Percentiles rank a stretch among this genome's conserved stretches.
Conservation (phyloP, 53 echinoderm and acorn worm genomes). For the Astropecten irregularis region DNA sequence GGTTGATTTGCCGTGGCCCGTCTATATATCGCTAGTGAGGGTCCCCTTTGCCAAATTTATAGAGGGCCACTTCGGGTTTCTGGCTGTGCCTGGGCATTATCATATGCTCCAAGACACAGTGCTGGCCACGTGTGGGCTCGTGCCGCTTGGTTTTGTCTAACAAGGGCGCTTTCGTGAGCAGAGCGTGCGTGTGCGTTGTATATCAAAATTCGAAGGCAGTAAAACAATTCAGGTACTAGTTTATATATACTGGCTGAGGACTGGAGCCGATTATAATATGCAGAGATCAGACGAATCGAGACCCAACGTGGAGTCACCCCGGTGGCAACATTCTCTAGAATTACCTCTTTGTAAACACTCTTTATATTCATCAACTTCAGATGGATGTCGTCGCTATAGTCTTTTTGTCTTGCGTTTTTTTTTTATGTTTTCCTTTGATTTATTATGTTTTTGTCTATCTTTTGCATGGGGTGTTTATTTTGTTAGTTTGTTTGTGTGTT, state of each 20-base stretch:
- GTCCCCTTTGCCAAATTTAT: conserved; percentile 28
- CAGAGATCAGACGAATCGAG: no score
- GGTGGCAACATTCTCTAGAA: no score
- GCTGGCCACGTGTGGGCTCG: conserved; percentile 51
- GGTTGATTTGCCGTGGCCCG: no score
- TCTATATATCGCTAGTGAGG: conserved; percentile 16
- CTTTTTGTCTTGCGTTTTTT: no score
- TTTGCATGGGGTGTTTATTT: no score
- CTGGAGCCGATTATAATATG: conserved; percentile 22
- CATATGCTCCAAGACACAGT: conserved; percentile 16
- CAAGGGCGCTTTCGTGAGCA: conserved; percentile 31
- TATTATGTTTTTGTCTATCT: no score
- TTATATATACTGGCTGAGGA: background rate
- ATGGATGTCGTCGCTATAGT: no score
- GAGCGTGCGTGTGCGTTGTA: conserved; percentile 4
- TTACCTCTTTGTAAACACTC: no score
- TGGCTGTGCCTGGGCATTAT: conserved; percentile 28
- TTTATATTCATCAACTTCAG: no score
- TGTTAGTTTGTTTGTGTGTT: no score
- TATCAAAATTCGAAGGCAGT: background rate
- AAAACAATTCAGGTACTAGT: conserved; percentile 28
- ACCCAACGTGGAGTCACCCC: no score
- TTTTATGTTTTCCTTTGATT: no score
- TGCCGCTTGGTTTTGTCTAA: conserved; percentile 15
- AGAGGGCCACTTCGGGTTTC: conserved; percentile 42